Base-by-base conservation (phyloP, 2,888 invertebrate species). In the Trissolcus japonicus region DNA sequence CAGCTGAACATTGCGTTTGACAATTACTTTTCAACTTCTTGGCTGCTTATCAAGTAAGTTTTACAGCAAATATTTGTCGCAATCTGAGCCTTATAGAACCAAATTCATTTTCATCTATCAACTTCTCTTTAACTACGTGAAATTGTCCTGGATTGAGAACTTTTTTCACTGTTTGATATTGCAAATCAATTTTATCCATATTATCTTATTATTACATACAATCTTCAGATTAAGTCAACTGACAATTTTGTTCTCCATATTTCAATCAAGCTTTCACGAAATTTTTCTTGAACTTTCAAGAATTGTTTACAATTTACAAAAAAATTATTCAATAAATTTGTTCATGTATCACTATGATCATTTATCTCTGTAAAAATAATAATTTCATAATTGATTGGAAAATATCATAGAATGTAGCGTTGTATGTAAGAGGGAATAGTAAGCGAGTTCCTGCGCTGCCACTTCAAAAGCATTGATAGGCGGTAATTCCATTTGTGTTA, bases 31-130 rank as follows among this genome's bases (percentile, higher is more conserved):
- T 67, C 19, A 43, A 67, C 29, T 59, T 53, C 35, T 53, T 59
- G 67, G 67, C 67, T 46, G 29, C 19, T 19, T 59, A 59, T 59
- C 43, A 67, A 67, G 14, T 17, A 67, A 67, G 59, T 59, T 67
- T 55, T 48, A 35, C 6, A 43, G 67, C 59, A 67, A 67, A 59
- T 67, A 67, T 67, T 67, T 67, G 67, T 59, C 50, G 53, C 46
- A 51, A 16, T 25, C 29, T 41, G 13, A 59, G 43, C 53, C 41
- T 6, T 14, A 35, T 59, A 9, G 29, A 59, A 53, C 57, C 67
- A 41, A 67, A 53, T 53, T 67, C 59, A 67, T 67, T 67, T 59
- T 67, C 53, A 53, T 59, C 51, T 51, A 59, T 59, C 57, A 59
- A 67, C 59, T 57, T 51, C 51, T 35, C 41, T 17, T 25, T 9